phyloP scores from a whole-genome alignment of 1,140 invertebrate species.

The Phenacoccus solenopsis region DNA sequence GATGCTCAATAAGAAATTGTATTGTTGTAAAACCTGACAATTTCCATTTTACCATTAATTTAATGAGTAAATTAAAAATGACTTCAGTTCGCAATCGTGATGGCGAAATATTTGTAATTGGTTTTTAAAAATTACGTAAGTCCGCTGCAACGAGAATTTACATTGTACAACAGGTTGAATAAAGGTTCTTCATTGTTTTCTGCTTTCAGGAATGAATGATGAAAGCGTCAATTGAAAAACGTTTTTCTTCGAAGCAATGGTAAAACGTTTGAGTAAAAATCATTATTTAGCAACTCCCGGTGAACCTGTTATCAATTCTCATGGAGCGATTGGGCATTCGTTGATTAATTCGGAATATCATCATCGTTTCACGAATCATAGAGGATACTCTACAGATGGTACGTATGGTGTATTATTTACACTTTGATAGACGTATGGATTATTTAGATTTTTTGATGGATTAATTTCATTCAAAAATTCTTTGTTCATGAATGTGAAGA shows the following conservation, averaged over 20 bases:
- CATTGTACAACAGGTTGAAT: neutral
- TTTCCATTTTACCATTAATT: too few species aligned
- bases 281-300: slow-evolving; percentile 28
- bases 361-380: slow-evolving; percentile 19
- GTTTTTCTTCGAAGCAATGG: slow-evolving; percentile 22
- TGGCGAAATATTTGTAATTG: neutral
- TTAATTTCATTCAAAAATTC: too few species aligned
- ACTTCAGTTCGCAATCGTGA: neutral
- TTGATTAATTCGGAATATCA: slow-evolving; percentile 16
- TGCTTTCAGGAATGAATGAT: neutral
- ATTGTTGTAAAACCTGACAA: too few species aligned
- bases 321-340: neutral
- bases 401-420: too few species aligned
- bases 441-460: too few species aligned
- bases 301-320: neutral
- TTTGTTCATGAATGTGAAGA: too few species aligned
- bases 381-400: slow-evolving; percentile 30
- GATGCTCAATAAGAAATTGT: too few species aligned
- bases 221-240: neutral
- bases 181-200: neutral
- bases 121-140: too few species aligned
- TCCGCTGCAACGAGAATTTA: neutral
- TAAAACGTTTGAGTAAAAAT: slow-evolving; percentile 27
- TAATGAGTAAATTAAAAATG: neutral
- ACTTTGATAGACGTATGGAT: too few species aligned